Evolutionary conservation across 2,888 invertebrate species (phyloP).

Genomic region (Dynastes tityus): DNA sequence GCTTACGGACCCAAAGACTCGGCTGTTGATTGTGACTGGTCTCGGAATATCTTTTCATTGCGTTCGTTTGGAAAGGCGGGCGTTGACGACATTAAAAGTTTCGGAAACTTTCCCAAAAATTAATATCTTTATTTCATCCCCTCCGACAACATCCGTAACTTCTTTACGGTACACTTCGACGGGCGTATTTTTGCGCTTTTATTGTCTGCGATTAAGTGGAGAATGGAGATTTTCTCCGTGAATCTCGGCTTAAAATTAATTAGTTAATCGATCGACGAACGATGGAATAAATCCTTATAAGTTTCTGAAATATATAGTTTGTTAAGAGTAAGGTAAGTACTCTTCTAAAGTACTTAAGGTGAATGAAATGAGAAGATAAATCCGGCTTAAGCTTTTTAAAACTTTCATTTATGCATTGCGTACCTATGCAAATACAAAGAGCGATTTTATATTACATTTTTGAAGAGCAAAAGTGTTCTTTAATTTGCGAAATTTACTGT

Average conservation of each 20-base stretch:
- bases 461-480: too few species aligned
- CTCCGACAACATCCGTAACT: constrained; percentile 44
- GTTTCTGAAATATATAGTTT: constrained; percentile 28
- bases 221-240: constrained; percentile 36
- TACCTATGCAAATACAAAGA: neutral
- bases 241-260: constrained; percentile 32
- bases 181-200: constrained; percentile 43
- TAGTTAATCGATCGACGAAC: constrained; percentile 43
- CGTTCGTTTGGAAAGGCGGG: constrained; percentile 40
- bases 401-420: neutral
- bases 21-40: constrained; percentile 37
- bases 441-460: constrained; percentile 5
- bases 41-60: constrained; percentile 43
- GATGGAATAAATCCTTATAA: constrained; percentile 12
- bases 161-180: constrained; percentile 42
- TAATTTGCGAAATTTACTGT: too few species aligned
- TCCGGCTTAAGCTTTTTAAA: neutral
- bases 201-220: constrained; percentile 45
- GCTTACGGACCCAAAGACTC: constrained; percentile 52
- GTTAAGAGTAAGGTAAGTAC: constrained; percentile 20
- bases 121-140: constrained; percentile 52
- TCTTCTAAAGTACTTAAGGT: constrained; percentile 11
- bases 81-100: constrained; percentile 60
- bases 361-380: constrained; percentile 1
- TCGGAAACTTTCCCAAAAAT: constrained; percentile 49